A percentile compares a stretch with the other conserved stretches of the same genome.
phyloP scores from a whole-genome alignment of 2,113 vertebrate genomes.

The Dascyllus trimaculatus region DNA sequence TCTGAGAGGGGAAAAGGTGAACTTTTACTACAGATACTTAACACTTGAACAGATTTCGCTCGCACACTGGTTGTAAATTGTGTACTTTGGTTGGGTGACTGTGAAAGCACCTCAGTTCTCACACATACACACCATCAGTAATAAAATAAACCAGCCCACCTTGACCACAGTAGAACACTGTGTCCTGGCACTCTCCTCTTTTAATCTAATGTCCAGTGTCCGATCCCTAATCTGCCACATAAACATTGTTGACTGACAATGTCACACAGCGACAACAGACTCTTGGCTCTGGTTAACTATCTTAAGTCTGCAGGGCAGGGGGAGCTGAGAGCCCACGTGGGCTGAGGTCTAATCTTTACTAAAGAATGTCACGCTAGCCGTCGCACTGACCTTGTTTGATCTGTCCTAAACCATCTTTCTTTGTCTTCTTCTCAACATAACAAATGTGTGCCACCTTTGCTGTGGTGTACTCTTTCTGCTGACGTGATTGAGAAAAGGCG shows the following conservation, averaged over 20 bases:
- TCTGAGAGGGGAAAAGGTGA: not conserved
- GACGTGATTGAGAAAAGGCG: slow-evolving; percentile 2
- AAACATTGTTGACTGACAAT: slow-evolving; percentile 44
- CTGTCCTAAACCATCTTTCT: slow-evolving; percentile 10
- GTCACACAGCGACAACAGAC: slow-evolving; percentile 33
- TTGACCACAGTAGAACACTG: slow-evolving; percentile 15
- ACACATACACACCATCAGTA: no score
- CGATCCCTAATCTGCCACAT: slow-evolving; percentile 40
- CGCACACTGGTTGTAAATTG: not conserved
- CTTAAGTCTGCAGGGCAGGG: slow-evolving; percentile 41
- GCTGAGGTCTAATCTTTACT: slow-evolving; percentile 58
- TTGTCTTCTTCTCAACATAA: slow-evolving; percentile 19
- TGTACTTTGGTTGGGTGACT: not conserved
- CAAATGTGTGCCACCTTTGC: not conserved
- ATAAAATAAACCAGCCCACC: not conserved
- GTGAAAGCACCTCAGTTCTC: not conserved
- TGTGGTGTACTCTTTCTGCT: not conserved
- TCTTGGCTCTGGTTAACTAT: slow-evolving; percentile 43
- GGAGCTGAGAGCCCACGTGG: slow-evolving; percentile 14
- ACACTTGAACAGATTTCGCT: not conserved
- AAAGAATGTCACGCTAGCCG: slow-evolving; percentile 48
- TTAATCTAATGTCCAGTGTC: slow-evolving; percentile 46
- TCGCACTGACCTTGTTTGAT: slow-evolving; percentile 35
- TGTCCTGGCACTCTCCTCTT: slow-evolving; percentile 16
- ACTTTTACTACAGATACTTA: not conserved